A percentile compares a stretch with the other conserved stretches of the same genome.
These are phyloP conservation scores for Ips typographus DNA, from an alignment of 1,140 invertebrate species.

Conservation along the genomic window DNA sequence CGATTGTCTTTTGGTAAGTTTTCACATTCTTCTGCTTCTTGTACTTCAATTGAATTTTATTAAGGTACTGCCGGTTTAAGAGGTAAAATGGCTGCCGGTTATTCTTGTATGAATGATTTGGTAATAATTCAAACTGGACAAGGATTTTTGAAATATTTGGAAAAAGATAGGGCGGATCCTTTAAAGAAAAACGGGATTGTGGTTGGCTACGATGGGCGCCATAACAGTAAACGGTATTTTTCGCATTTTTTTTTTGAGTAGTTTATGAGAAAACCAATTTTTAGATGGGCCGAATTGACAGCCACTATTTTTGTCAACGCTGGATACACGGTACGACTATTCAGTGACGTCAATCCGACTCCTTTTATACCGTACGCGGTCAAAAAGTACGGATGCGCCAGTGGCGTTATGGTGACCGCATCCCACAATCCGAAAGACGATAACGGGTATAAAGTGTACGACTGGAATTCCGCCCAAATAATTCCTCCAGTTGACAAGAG, in stretches of 20 bases:
- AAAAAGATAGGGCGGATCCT: conserved; percentile 57
- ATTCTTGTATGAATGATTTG: conserved; percentile 94
- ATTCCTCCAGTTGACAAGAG: conserved; percentile 87
- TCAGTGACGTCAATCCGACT: conserved; percentile 81
- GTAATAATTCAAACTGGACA: conserved; percentile 96
- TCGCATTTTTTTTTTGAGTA: conserved; percentile 9
- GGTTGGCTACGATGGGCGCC: conserved; percentile 92
- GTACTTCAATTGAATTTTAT: background rate
- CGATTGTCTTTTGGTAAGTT: conserved; percentile 60
- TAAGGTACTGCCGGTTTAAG: conserved; percentile 76
- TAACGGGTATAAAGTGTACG: conserved; percentile 99
- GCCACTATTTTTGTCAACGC: conserved; percentile 78
- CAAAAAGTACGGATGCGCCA: conserved; percentile 66
- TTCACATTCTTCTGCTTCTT: no score
- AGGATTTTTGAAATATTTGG: conserved; percentile 82
- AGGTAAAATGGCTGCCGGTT: conserved; percentile 90
- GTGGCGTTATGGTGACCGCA: conserved; percentile 95
- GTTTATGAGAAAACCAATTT: conserved; percentile 16
- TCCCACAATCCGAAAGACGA: conserved; percentile 99
- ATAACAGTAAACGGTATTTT: conserved; percentile 83
- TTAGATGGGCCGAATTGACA: conserved; percentile 88
- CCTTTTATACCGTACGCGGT: conserved; percentile 91
- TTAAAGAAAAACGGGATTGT: conserved; percentile 72
- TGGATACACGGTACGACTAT: conserved; percentile 83
- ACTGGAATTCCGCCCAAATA: conserved; percentile 95